Conservation (phyloP, 2,797 vertebrate species). For the Danio aesculapii region DNA sequence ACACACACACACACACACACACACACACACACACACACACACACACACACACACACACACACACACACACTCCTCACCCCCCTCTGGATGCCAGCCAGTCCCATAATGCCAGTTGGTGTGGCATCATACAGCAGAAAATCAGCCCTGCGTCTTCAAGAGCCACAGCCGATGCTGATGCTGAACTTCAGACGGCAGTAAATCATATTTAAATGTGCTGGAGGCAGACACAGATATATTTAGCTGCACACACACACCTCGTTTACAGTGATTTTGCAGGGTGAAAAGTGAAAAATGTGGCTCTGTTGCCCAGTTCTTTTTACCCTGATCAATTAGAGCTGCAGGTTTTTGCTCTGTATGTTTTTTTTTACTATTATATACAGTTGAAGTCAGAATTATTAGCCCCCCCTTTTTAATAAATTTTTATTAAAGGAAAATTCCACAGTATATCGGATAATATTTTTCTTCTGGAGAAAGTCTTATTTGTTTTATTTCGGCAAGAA, state of each 20-base stretch:
- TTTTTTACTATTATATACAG: too few species aligned
- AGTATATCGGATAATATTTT: too few species aligned
- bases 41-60: slow-evolving; percentile 33
- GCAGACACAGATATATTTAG: slow-evolving; percentile 33
- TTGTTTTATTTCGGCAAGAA: too few species aligned
- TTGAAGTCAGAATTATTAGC: too few species aligned
- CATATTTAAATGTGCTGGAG: slow-evolving; percentile 48
- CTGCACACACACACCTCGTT: slow-evolving; percentile 6
- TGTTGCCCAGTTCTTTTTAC: background rate
- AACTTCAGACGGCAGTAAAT: slow-evolving; percentile 59
- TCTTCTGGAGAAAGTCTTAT: too few species aligned
- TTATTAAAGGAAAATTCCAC: too few species aligned
- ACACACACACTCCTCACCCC: slow-evolving; percentile 45
- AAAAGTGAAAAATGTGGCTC: background rate
- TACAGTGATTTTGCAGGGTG: slow-evolving; percentile 4
- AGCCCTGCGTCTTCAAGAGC: slow-evolving; percentile 73
- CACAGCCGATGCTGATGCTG: slow-evolving; percentile 71
- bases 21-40: slow-evolving; percentile 42
- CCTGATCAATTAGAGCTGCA: background rate
- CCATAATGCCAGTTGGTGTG: slow-evolving; percentile 60
- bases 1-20: slow-evolving; percentile 41
- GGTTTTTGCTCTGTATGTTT: too few species aligned
- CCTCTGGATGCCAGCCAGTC: slow-evolving; percentile 59
- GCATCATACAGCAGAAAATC: slow-evolving; percentile 59
- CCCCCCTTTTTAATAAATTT: too few species aligned